Evolutionary conservation across 2,113 vertebrate species (phyloP).

Genomic region (Rhabdomys dilectus): DNA sequence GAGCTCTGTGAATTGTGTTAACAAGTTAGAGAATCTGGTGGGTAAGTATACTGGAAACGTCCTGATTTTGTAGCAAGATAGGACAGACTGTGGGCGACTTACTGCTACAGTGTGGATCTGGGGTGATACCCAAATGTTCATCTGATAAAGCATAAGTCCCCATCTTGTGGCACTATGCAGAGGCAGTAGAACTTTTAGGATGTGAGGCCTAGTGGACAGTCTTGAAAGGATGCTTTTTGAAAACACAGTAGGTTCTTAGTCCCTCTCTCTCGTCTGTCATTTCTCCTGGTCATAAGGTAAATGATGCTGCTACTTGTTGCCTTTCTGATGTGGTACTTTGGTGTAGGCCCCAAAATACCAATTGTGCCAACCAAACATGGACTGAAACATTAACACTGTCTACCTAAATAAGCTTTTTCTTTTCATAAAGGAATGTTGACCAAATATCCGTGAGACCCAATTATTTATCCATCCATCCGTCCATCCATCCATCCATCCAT

Average conservation of each 20-base stretch:
- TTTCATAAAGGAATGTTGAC: neutral
- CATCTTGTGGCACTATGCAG: neutral
- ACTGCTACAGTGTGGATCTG: neutral
- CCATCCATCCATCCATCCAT: too few relatives aligned
- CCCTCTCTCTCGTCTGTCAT: neutral
- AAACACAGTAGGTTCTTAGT: neutral
- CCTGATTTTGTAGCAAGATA: neutral
- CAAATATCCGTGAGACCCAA: neutral
- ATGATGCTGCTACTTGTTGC: neutral
- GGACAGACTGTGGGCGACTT: neutral
- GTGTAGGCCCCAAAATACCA: neutral
- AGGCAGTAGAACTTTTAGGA: neutral
- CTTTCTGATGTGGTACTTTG: neutral
- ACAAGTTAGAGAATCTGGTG: neutral
- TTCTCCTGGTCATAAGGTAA: neutral
- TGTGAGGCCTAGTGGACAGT: neutral
- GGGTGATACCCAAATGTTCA: neutral
- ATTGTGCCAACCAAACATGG: neutral
- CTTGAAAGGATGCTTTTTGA: neutral
- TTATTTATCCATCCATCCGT: too few relatives aligned
- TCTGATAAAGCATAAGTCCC: neutral
- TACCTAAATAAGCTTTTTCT: neutral
- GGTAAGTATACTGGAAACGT: neutral
- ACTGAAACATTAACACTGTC: neutral
- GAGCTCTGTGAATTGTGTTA: neutral